These are phyloP conservation scores for Maniola jurtina DNA, from an alignment of 1,140 invertebrate species.

Conservation along the genomic window DNA sequence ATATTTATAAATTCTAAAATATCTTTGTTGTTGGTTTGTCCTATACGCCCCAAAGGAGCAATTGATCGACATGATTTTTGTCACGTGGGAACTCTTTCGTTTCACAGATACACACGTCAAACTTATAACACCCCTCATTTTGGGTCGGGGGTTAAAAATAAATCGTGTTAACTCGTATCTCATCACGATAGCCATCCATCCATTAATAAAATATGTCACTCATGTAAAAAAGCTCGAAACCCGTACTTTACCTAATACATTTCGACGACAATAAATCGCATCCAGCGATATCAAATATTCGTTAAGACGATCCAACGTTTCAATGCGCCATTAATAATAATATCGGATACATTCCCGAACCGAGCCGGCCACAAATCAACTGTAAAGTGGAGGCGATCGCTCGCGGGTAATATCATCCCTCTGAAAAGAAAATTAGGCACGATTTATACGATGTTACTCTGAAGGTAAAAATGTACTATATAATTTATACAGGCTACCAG, in stretches of 20 bases:
- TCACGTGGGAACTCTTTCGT: too few species aligned
- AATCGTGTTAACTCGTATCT: too few species aligned
- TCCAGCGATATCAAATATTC: conserved; percentile 38
- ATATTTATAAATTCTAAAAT: too few species aligned
- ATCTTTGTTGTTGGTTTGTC: too few species aligned
- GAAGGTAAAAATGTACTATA: not conserved
- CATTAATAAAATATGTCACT: too few species aligned
- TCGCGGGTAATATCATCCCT: conserved; percentile 18
- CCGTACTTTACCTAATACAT: not conserved
- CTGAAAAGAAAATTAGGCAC: conserved; percentile 18
- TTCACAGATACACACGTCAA: too few species aligned
- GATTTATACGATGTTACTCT: conserved; percentile 10
- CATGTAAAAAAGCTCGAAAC: not conserved
- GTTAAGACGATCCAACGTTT: conserved; percentile 34
- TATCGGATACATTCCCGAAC: conserved; percentile 35
- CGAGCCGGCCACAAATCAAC: conserved; percentile 35
- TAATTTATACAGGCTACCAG: not conserved
- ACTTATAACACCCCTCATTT: too few species aligned
- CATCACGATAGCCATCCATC: too few species aligned
- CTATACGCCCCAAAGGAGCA: too few species aligned
- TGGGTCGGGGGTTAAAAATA: too few species aligned
- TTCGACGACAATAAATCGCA: conserved; percentile 27
- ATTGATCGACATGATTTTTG: too few species aligned
- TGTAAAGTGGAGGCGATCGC: conserved; percentile 23
- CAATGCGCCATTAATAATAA: conserved; percentile 40